Evolutionary conservation across 2,888 invertebrate species (phyloP).

Genomic region (Diachrysia chrysitis): DNA sequence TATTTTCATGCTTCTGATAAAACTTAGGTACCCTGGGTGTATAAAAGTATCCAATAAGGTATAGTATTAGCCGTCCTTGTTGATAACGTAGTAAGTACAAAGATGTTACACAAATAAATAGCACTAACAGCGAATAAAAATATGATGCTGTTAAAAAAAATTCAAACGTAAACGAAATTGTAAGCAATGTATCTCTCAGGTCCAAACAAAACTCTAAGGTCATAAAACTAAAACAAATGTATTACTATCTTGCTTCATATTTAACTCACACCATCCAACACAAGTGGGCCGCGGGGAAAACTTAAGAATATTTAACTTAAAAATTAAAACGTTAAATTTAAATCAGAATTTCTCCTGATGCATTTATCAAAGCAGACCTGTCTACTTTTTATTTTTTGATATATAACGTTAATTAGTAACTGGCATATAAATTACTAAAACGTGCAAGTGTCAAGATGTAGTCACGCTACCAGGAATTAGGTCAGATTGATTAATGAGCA

Average conservation of each 20-base stretch:
- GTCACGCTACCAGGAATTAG: conserved; percentile 51
- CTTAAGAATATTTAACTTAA: not conserved
- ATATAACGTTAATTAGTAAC: conserved; percentile 48
- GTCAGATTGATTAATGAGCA: conserved; percentile 53
- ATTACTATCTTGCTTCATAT: not conserved
- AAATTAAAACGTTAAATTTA: conserved; percentile 11
- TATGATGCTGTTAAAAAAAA: too few species aligned
- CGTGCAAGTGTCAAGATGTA: conserved; percentile 34
- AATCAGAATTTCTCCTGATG: conserved; percentile 11
- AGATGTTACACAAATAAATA: too few species aligned
- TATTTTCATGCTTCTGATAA: too few species aligned
- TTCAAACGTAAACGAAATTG: too few species aligned
- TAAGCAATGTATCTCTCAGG: not conserved
- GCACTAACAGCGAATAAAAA: too few species aligned
- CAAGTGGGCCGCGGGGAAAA: not conserved
- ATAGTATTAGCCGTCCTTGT: too few species aligned
- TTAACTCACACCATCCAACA: not conserved
- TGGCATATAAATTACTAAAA: conserved; percentile 42
- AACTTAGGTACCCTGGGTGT: too few species aligned
- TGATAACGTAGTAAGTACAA: too few species aligned
- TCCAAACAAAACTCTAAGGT: not conserved
- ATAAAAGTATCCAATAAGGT: too few species aligned
- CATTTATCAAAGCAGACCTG: conserved; percentile 23
- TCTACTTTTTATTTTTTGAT: conserved; percentile 33
- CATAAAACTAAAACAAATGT: not conserved